Base-by-base conservation (phyloP, 2,797 vertebrate species). In the Parauchenoglanis ngamensis region DNA sequence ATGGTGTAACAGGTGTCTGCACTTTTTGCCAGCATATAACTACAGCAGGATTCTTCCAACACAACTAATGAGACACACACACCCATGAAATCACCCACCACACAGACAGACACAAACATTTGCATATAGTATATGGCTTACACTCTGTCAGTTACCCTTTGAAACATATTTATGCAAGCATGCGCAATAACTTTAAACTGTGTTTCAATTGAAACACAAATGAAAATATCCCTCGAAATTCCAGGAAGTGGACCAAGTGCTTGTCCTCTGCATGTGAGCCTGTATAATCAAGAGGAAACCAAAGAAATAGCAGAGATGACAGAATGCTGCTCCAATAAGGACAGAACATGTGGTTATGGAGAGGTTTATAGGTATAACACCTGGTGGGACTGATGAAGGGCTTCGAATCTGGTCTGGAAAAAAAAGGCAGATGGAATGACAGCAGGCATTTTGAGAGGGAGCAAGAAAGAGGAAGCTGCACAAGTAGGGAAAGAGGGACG, bases 371-470 rank as follows among this genome's bases (percentile, higher is more conserved):
- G 83, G 79, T 54, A 77, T 76, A 83, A 83, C 49, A 86, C 90
- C 90, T 87, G 87, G 85, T 87, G 83, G 72, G 87, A 85, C 19
- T 82, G 87, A 82, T 25, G 86, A 84, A 85, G 83, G 46, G 52
- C 54, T 75, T 59, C 15, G 44, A 86, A 67, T 67, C 65, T 81
- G 87, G 52, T 72, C 79, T 84, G 89, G 87, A 89, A 86, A 88
- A 90, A 88, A 85, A 25, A 46, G 75, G 83, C 88, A 92, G 91
- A 90, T 89, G 87, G 90, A 80, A 25, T 54, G 46, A 52, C 77
- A 83, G 84, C 79, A 88, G 89, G 85, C 78, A 63, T 87, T 86
- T 70, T 77, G 87, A 89, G 59, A 86, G 68, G 57, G 87, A 72
- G 72, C 21, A 54, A 86, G 86, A 88, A 86, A 78, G 85, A 87